Percentiles rank a stretch among this genome's conserved stretches.
These are phyloP conservation scores for Calyptommatus sinebrachiatus DNA, from an alignment of 2,113 vertebrate genomes.

Conservation along the genomic window DNA sequence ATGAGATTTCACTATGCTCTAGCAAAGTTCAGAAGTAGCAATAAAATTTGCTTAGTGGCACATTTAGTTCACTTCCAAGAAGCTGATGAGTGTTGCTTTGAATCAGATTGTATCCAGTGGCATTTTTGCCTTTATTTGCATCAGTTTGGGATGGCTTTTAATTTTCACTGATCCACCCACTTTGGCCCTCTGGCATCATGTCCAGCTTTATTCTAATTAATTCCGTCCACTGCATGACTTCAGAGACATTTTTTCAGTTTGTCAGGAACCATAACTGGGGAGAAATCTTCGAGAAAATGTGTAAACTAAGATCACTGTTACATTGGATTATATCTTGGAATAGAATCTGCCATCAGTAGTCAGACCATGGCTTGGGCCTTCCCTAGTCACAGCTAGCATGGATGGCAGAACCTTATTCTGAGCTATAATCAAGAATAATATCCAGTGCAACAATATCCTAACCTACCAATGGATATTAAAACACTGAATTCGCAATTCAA, in stretches of 20 bases:
- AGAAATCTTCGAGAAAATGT: not conserved
- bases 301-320: not conserved
- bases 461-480: not conserved
- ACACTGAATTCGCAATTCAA: constrained; percentile 41
- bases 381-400: too few species aligned
- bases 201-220: not conserved
- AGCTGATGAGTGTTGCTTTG: not conserved
- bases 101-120: not conserved
- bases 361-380: too few species aligned
- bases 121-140: not conserved
- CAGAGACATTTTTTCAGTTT: not conserved
- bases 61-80: not conserved
- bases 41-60: not conserved
- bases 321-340: too few species aligned
- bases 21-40: not conserved
- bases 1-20: not conserved
- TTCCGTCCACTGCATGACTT: not conserved
- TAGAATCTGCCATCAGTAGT: too few species aligned
- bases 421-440: too few species aligned
- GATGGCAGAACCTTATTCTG: too few species aligned
- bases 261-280: not conserved
- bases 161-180: not conserved
- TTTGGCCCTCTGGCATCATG: not conserved
- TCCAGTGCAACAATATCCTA: not conserved
- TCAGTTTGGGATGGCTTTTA: not conserved